Evolutionary conservation across 1,140 invertebrate species (phyloP), one percentile per base, ranked within the genome.

Genomic region (Drosophila pruinosa): DNA sequence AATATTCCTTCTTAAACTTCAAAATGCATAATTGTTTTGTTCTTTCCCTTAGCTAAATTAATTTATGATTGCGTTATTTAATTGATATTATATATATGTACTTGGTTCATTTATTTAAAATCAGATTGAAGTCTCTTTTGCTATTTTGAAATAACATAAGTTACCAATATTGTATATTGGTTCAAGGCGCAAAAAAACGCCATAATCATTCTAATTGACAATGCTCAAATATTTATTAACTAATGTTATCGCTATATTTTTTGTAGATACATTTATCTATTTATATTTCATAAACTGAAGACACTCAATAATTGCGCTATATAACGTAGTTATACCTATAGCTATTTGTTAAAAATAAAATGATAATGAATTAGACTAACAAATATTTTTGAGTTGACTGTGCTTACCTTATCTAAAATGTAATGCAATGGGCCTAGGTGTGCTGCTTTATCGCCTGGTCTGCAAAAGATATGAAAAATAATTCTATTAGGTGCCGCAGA

Each of bases 321-420:
- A 10, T 41, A 19, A 10, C 39, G 19, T 6, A 41, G 17, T 15
- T 19, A 19, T 1, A 8, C 39, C 17, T 10, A 19, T 15, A 41
- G 19, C 39, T 24, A 24, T 28, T 28, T 15, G 24, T 28, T 48
- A 48, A 48, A 48, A 28, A 15, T 7, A 28, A 28, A 48, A 48
- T 28, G 28, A 14, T 26, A 26, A 28, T 17, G 28, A 48, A 31
- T 28, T 26, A 7, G 8, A 17, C 41, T 26, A 15, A 28, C 8
- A 41, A 26, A n/a, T 4, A 26, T 3, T n/a, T 21, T 19, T 6
- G 10, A 21, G 17, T 12, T 1, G 19, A 10, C 5, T 50, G 22
- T n/a, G 14, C 52, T 65, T 56, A 65, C 62, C 62, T 65, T 65
- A 47, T 65, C 52, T 39, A 56, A 65, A 47, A 34, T 34, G 26